Percentiles rank a stretch among this genome's conserved stretches.
phyloP scores from a whole-genome alignment of 23 tunicate genomes.

The Diplosoma virens region DNA sequence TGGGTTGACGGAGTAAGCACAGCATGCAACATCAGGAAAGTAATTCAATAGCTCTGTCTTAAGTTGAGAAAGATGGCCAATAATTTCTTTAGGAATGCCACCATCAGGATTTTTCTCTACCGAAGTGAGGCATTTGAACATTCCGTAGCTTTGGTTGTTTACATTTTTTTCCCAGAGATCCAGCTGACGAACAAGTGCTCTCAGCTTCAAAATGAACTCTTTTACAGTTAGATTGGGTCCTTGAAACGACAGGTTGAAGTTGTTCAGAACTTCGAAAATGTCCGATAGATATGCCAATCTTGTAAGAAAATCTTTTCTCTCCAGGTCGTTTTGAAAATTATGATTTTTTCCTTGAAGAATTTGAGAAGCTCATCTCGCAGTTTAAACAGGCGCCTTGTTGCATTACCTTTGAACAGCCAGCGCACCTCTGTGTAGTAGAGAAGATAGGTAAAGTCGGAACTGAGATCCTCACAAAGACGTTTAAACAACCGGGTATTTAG shows the following conservation, averaged over 20 bases:
- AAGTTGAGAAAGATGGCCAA: constrained; percentile 37
- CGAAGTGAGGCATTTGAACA: constrained; percentile 48
- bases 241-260: constrained; percentile 57
- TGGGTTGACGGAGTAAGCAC: constrained; percentile 48
- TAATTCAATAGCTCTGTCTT: constrained; percentile 49
- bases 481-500: constrained; percentile 9
- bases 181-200: constrained; percentile 54
- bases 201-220: constrained; percentile 30
- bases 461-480: constrained; percentile 25
- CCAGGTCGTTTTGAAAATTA: constrained; percentile 45
- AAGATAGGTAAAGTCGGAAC: constrained; percentile 37
- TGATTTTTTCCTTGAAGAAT: constrained; percentile 52
- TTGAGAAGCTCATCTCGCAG: constrained; percentile 59
- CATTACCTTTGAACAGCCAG: constrained; percentile 67
- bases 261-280: constrained; percentile 57
- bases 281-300: constrained; percentile 64
- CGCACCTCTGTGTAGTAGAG: constrained; percentile 37
- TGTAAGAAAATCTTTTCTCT: constrained; percentile 39
- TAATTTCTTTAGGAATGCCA: constrained; percentile 48
- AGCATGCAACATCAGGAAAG: constrained; percentile 54
- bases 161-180: constrained; percentile 62
- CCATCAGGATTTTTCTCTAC: constrained; percentile 40
- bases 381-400: constrained; percentile 68
- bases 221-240: constrained; percentile 56
- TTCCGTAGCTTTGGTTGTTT: constrained; percentile 52